These are phyloP conservation scores for Clarias gariepinus DNA, from an alignment of 2,113 vertebrate species.

Conservation along the genomic window DNA sequence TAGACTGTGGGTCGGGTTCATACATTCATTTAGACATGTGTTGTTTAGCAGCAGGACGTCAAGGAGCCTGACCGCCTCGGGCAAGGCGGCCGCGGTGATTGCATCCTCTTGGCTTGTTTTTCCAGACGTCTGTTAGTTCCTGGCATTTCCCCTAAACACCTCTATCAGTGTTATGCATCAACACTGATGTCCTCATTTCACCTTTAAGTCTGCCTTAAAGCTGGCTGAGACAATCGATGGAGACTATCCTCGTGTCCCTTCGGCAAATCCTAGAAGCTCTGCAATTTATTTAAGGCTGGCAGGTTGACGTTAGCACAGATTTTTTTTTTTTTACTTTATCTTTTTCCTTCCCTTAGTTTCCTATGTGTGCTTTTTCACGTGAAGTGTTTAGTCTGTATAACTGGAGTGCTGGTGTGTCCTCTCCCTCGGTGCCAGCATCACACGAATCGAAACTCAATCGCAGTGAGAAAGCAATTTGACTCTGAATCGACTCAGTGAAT, in stretches of 20 bases:
- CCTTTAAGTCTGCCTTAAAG: constrained; percentile 20
- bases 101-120: neutral
- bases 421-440: neutral
- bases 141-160: constrained; percentile 20
- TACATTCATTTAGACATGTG: neutral
- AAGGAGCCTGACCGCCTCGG: neutral
- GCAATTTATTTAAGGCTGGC: neutral
- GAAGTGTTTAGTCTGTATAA: neutral
- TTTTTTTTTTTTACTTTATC: constrained; percentile 55
- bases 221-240: neutral
- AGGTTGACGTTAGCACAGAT: constrained; percentile 60
- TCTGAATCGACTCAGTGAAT: neutral
- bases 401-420: neutral
- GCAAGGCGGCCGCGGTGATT: neutral
- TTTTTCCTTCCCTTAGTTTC: constrained; percentile 23
- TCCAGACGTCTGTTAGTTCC: constrained; percentile 16
- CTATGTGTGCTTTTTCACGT: neutral
- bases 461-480: neutral
- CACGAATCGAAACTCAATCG: neutral
- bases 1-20: neutral
- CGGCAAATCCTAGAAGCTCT: neutral
- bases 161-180: constrained; percentile 12
- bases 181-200: neutral
- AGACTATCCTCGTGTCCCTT: neutral
- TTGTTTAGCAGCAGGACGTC: neutral